Base-by-base conservation (phyloP, 2,888 invertebrate species). In the Oligia fasciuncula region DNA sequence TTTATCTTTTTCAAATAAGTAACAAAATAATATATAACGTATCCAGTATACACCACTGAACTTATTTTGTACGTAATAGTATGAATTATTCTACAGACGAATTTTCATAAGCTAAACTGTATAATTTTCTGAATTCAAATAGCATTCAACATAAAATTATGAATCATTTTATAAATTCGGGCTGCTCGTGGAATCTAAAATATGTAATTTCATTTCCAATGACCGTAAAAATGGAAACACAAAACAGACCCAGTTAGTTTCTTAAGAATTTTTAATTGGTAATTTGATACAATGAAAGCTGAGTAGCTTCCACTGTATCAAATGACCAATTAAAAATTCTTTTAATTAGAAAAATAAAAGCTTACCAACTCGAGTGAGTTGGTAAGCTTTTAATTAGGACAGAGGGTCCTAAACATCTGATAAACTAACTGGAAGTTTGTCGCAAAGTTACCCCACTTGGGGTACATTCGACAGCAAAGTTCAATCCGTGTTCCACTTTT, bases 361-460 rank as follows among this genome's bases (percentile, higher is more conserved):
- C 46, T 49, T 49, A 49, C 46, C 46, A 49, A 49, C 11, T 46
- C 11, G 46, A 46, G 46, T 46, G 74, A 76, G 78, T 79, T 66
- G 51, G 77, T 87, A 84, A 85, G 85, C 77, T 85, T 88, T 88
- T 87, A 89, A 90, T 90, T 90, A 88, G 83, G 71, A 83, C 84
- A 80, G 80, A 79, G 76, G 77, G 74, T 80, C 57, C 84, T 84
- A 84, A 87, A 82, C 84, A 85, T 90, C 89, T 81, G 81, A 88
- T 87, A 80, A 88, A 85, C 84, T 87, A 84, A 88, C 81, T 85
- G 63, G 29, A 83, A 90, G 83, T 89, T 89, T 83, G 84, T 87
- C 83, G 65, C 75, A 46, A 80, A 90, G 85, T 88, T 88, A 77
- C 17, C 74, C 57, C 73, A 83, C 83, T 88, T 80, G 73, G 88